Evolutionary conservation across 2,113 vertebrate species (phyloP).

Genomic region (Smithornis capensis): DNA sequence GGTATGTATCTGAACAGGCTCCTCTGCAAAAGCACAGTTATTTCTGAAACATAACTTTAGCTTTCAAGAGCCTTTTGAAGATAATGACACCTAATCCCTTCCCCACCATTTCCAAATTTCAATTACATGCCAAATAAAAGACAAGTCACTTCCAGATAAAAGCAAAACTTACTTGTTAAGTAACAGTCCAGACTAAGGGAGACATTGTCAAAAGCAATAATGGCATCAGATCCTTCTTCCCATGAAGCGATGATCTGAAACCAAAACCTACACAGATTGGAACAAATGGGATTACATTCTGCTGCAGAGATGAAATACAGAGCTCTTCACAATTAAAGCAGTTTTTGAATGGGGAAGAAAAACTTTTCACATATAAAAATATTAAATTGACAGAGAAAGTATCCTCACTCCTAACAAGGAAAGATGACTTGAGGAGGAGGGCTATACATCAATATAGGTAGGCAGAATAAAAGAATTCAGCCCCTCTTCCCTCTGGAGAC

Average conservation of each 20-base stretch:
- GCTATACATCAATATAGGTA: background rate
- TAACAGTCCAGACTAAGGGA: conserved; percentile 96
- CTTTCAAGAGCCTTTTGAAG: background rate
- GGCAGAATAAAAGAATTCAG: background rate
- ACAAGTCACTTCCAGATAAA: background rate
- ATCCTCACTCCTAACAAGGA: background rate
- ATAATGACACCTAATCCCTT: background rate
- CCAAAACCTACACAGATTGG: conserved; percentile 85
- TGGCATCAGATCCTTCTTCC: conserved; percentile 81
- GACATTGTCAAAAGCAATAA: conserved; percentile 90
- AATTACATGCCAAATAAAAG: background rate
- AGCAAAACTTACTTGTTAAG: conserved; percentile 89
- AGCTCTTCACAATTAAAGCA: background rate
- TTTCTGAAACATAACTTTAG: background rate
- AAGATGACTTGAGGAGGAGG: background rate
- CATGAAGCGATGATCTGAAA: conserved; percentile 87
- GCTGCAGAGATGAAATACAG: background rate
- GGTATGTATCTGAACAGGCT: background rate
- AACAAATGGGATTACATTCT: conserved; percentile 16
- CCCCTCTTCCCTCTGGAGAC: background rate
- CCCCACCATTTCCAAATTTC: background rate
- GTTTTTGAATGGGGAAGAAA: background rate
- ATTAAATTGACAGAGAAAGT: background rate
- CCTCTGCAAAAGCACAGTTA: background rate
- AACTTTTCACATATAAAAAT: background rate